Conservation (phyloP, 2,888 invertebrate genomes). For the Aethes cnicana region DNA sequence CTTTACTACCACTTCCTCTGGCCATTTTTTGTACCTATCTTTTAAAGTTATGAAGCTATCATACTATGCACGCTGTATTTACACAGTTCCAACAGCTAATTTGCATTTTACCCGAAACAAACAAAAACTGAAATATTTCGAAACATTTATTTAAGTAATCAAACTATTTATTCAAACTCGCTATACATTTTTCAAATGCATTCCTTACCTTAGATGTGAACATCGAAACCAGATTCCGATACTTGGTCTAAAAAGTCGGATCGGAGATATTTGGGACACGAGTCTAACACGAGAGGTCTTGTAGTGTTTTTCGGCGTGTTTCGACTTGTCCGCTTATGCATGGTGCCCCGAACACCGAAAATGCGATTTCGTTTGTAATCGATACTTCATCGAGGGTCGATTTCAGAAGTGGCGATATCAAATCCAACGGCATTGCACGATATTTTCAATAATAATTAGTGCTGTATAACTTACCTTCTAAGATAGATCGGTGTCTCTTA, state of each 20-base stretch:
- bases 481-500: too few species aligned
- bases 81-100: too few species aligned
- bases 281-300: conserved; percentile 39
- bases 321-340: conserved; percentile 61
- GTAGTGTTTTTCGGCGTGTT: conserved; percentile 45
- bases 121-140: too few species aligned
- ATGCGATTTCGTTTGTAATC: conserved; percentile 25
- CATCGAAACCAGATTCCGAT: conserved; percentile 35
- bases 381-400: conserved; percentile 27
- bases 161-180: background rate
- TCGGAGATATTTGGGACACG: conserved; percentile 39
- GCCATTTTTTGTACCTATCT: too few species aligned
- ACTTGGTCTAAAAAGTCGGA: conserved; percentile 34
- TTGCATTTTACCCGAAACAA: too few species aligned
- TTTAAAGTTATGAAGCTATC: too few species aligned
- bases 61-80: too few species aligned
- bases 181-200: background rate
- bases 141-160: too few species aligned
- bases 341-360: conserved; percentile 39
- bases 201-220: conserved; percentile 12
- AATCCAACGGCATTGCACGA: background rate
- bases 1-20: too few species aligned
- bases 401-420: background rate
- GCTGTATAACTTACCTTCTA: too few species aligned
- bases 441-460: too few species aligned